Evolutionary conservation across 2,113 vertebrate species (phyloP).

Genomic region (Manacus vitellinus): DNA sequence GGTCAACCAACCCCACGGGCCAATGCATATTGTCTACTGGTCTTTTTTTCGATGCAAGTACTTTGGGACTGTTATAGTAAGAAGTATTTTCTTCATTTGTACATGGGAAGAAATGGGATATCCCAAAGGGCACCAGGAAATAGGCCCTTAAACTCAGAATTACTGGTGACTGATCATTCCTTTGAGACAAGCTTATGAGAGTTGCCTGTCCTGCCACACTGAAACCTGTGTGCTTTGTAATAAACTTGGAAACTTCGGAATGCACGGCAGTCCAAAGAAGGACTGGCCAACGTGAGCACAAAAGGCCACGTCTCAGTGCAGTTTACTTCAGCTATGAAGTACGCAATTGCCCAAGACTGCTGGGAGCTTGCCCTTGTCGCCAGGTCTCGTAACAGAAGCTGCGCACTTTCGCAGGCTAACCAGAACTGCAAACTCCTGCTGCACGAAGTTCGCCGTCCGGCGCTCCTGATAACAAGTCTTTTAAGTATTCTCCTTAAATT

Average conservation of each 20-base stretch:
- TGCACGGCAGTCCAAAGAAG: background rate
- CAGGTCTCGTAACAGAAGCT: background rate
- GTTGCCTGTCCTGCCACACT: background rate
- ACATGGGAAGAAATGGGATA: background rate
- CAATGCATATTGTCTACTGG: background rate
- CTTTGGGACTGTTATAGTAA: background rate
- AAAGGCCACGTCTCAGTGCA: accelerated
- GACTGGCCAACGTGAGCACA: accelerated
- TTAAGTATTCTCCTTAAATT: accelerated
- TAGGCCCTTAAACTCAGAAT: background rate
- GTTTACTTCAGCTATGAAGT: background rate
- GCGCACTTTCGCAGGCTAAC: background rate
- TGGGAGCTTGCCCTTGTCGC: background rate
- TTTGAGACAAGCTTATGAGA: background rate
- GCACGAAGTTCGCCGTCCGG: accelerated
- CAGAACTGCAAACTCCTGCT: accelerated
- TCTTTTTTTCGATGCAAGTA: background rate
- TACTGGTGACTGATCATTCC: background rate
- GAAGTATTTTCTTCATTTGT: background rate
- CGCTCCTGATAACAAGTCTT: accelerated
- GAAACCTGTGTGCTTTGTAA: background rate
- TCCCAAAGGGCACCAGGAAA: background rate
- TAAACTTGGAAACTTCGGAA: background rate
- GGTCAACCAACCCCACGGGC: background rate
- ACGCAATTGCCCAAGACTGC: background rate